Evolutionary conservation across 2,888 invertebrate species (phyloP).

Genomic region (Glyphotaelius pellucidus): DNA sequence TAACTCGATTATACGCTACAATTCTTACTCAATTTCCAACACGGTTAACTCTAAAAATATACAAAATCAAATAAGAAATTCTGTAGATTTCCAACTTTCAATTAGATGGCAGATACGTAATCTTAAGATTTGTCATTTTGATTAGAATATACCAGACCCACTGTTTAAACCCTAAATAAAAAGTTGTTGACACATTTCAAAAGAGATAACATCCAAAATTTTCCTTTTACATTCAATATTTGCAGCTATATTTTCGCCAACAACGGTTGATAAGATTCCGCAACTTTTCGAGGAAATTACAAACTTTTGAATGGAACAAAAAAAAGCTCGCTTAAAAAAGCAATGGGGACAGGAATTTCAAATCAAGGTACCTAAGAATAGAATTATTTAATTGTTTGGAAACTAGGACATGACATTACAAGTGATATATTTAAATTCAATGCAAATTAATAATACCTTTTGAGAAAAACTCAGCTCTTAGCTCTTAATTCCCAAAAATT

Average conservation of each 20-base stretch:
- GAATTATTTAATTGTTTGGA: not conserved
- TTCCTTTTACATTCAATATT: conserved; percentile 26
- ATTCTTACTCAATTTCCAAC: not conserved
- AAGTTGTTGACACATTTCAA: conserved; percentile 6
- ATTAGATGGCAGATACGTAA: not conserved
- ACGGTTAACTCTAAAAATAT: not conserved
- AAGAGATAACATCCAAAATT: not conserved
- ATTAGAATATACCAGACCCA: not conserved
- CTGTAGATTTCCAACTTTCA: not conserved
- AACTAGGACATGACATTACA: not conserved
- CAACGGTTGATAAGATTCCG: conserved; percentile 25
- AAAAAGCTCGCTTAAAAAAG: not conserved
- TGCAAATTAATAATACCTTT: not conserved
- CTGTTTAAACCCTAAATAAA: conserved; percentile 3
- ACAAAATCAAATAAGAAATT: not conserved
- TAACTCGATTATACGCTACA: not conserved
- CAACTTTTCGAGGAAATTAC: conserved; percentile 21
- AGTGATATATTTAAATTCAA: not conserved
- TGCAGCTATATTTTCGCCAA: conserved; percentile 9
- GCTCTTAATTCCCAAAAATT: too few relatives aligned
- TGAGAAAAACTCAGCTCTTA: too few relatives aligned
- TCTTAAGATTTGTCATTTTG: not conserved
- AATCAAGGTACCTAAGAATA: not conserved
- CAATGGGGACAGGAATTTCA: not conserved
- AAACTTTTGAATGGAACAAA: conserved; percentile 5